A percentile compares a stretch with the other conserved stretches of the same genome.
These are phyloP conservation scores for Dolomedes plantarius DNA, from an alignment of 2,888 invertebrate species.

Conservation along the genomic window DNA sequence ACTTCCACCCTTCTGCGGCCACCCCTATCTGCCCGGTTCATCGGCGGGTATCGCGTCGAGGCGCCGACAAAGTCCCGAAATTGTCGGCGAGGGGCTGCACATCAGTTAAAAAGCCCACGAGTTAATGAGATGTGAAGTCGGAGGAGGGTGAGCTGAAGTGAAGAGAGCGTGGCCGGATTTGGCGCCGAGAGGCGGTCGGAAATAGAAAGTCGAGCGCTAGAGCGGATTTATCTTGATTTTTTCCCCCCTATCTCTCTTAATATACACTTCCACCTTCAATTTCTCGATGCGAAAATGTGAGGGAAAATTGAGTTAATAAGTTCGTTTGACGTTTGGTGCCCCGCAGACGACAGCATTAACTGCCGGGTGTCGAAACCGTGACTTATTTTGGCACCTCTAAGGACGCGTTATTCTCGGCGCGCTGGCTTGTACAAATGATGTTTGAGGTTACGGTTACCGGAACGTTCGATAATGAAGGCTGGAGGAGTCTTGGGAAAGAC, in stretches of 20 bases:
- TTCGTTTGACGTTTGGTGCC: not conserved
- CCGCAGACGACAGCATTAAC: too few species aligned
- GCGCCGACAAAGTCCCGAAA: constrained; percentile 11
- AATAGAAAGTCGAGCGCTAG: constrained; percentile 35
- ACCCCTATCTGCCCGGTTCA: constrained; percentile 27
- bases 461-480: too few species aligned
- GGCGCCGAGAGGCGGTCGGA: constrained; percentile 58
- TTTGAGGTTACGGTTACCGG: too few species aligned
- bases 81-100: not conserved
- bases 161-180: constrained; percentile 50
- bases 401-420: too few species aligned
- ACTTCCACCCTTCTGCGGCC: too few species aligned
- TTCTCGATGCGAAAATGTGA: not conserved
- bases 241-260: not conserved
- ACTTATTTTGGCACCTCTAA: too few species aligned
- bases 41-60: constrained; percentile 45
- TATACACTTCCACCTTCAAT: too few species aligned
- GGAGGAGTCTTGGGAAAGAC: too few species aligned
- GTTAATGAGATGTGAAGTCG: constrained; percentile 69
- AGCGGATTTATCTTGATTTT: not conserved
- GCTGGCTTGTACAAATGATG: too few species aligned
- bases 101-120: constrained; percentile 33
- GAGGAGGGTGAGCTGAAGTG: constrained; percentile 34
- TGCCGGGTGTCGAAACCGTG: too few species aligned
- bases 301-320: not conserved